phyloP scores from a whole-genome alignment of 2,113 vertebrate genomes.

The Odontophorus gujanensis region DNA sequence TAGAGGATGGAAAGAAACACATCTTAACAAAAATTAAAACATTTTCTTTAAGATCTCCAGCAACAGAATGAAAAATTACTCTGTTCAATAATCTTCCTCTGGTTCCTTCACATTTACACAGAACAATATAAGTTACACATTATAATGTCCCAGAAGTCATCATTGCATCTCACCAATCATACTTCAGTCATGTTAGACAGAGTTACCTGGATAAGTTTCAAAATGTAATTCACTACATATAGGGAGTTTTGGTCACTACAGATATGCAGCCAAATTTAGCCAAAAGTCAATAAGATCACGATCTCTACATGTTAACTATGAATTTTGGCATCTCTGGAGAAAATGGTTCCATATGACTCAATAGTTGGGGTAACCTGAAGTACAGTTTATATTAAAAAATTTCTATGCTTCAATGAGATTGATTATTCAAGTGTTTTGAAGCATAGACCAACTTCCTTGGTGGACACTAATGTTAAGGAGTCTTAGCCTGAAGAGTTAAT shows the following conservation, averaged over 20 bases:
- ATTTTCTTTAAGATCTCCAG: background rate
- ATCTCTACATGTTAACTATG: background rate
- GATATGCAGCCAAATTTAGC: background rate
- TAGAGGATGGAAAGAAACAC: background rate
- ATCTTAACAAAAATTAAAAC: background rate
- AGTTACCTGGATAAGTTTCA: background rate
- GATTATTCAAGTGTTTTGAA: background rate
- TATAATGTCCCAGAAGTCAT: background rate
- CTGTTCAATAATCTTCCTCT: background rate
- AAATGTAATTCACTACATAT: background rate
- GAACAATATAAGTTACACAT: background rate
- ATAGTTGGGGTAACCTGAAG: background rate
- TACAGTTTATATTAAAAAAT: background rate
- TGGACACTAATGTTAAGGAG: background rate
- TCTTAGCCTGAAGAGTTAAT: background rate
- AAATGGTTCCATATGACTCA: background rate
- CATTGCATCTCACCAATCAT: background rate
- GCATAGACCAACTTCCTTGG: background rate
- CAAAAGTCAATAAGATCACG: background rate
- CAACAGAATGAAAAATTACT: background rate
- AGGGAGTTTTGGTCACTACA: background rate
- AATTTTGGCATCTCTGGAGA: background rate
- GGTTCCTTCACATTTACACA: background rate
- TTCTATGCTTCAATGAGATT: background rate
- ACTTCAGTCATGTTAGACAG: background rate